Conservation (phyloP, 2,888 invertebrate genomes). For the Plebejus melissa region DNA sequence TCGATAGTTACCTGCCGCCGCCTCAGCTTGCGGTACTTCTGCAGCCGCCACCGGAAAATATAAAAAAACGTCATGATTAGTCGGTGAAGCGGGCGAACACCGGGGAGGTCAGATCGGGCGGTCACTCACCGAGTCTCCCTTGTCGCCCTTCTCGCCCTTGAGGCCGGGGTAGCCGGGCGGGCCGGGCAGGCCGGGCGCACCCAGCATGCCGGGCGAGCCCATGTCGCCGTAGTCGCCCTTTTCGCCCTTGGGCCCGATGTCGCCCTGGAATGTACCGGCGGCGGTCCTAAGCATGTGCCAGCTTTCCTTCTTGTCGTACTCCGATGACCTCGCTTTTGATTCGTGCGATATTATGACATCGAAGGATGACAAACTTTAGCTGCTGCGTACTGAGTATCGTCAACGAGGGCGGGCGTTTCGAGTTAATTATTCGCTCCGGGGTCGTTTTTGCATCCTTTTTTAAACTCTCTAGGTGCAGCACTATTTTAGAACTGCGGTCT, state of each 20-base stretch:
- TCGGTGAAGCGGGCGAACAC: background rate
- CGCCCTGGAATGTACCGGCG: slow-evolving; percentile 76
- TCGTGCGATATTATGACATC: background rate
- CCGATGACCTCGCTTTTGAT: background rate
- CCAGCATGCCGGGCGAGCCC: slow-evolving; percentile 95
- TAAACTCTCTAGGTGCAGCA: no score
- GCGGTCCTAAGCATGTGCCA: background rate
- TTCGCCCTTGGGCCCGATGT: slow-evolving; percentile 91
- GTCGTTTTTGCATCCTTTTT: no score
- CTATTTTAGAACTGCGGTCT: no score
- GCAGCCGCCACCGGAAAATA: slow-evolving; percentile 41
- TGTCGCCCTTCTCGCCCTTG: slow-evolving; percentile 94
- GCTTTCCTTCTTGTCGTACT: background rate
- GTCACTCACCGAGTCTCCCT: slow-evolving; percentile 91
- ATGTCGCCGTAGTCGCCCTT: slow-evolving; percentile 94
- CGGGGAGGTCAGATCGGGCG: background rate
- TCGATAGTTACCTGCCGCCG: slow-evolving; percentile 86
- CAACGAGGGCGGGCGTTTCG: no score
- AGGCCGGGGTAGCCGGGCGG: slow-evolving; percentile 92
- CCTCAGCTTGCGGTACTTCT: slow-evolving; percentile 92
- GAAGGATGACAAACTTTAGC: no score
- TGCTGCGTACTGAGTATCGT: no score
- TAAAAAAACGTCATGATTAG: slow-evolving; percentile 11
- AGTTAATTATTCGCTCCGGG: no score
- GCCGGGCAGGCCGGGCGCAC: slow-evolving; percentile 91